A percentile compares a stretch with the other conserved stretches of the same genome.
phyloP scores from a whole-genome alignment of 2,113 vertebrate genomes.

The Lycaon pictus region DNA sequence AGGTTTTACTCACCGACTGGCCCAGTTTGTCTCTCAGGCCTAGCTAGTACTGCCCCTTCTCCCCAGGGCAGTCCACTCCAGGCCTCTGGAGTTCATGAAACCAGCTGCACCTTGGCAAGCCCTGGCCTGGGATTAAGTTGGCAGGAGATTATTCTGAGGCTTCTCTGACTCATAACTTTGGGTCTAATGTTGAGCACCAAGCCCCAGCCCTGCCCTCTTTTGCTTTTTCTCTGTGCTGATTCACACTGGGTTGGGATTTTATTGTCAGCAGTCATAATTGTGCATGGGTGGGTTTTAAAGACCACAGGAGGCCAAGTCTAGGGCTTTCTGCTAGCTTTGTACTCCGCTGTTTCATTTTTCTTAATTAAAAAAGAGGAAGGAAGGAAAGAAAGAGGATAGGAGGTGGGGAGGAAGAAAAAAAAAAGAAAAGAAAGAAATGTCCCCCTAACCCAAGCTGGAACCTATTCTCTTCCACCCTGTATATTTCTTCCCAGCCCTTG shows the following conservation, averaged over 20 bases:
- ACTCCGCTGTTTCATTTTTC: slow-evolving; percentile 49
- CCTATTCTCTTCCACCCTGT: neutral
- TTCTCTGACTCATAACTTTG: slow-evolving; percentile 77
- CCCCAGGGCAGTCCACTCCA: neutral
- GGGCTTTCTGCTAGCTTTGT: slow-evolving; percentile 36
- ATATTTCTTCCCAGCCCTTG: neutral
- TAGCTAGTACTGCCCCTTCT: neutral
- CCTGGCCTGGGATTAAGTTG: slow-evolving; percentile 68
- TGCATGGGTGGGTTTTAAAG: slow-evolving; percentile 67
- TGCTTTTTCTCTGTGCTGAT: slow-evolving; percentile 73
- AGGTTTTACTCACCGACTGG: neutral
- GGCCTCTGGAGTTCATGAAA: slow-evolving; percentile 36
- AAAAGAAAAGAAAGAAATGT: neutral
- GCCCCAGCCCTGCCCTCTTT: slow-evolving; percentile 65
- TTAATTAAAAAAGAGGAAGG: slow-evolving; percentile 10
- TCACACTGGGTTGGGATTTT: slow-evolving; percentile 79
- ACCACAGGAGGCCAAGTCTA: slow-evolving; percentile 44
- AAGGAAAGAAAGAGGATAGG: neutral
- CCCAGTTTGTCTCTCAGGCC: neutral
- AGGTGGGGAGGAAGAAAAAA: neutral
- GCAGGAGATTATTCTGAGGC: slow-evolving; percentile 52
- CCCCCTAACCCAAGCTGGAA: neutral
- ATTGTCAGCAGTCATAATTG: slow-evolving; percentile 70
- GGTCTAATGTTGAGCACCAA: slow-evolving; percentile 60
- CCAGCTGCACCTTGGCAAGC: slow-evolving; percentile 52